Evolutionary conservation across 2,888 invertebrate species (phyloP).

Genomic region (Dryobotodes eremita): DNA sequence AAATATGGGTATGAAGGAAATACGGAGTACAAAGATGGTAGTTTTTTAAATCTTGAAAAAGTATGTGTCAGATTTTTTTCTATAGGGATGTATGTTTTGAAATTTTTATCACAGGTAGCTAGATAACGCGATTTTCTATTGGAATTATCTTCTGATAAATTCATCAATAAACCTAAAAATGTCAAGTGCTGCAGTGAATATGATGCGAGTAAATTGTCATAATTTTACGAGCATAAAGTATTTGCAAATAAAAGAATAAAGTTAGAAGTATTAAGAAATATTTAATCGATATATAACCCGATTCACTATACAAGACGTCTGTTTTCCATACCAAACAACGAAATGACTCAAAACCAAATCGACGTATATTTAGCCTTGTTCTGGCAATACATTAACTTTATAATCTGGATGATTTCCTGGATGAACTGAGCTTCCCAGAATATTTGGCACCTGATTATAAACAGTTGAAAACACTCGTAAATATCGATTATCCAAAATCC

Average conservation of each 20-base stretch:
- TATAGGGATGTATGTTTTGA: too few species aligned
- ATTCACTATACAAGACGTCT: slow-evolving; percentile 1
- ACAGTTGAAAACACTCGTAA: slow-evolving; percentile 38
- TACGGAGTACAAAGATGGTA: background rate
- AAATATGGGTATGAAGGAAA: slow-evolving; percentile 30
- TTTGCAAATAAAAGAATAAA: background rate
- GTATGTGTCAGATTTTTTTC: background rate
- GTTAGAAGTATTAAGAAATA: background rate
- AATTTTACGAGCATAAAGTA: too few species aligned
- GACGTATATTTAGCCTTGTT: slow-evolving; percentile 4
- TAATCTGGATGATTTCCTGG: slow-evolving; percentile 39
- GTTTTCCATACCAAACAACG: slow-evolving; percentile 20
- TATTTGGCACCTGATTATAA: slow-evolving; percentile 54
- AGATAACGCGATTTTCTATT: background rate
- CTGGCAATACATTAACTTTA: slow-evolving; percentile 32
- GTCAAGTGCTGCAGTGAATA: background rate
- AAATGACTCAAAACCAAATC: slow-evolving; percentile 36
- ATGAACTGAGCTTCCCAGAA: slow-evolving; percentile 46
- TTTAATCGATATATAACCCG: background rate
- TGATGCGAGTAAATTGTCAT: too few species aligned
- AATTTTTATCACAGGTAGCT: background rate
- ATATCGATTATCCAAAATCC: slow-evolving; percentile 43
- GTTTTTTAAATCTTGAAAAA: background rate
- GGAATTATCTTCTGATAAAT: background rate
- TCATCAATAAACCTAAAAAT: background rate